Percentiles rank a stretch among this genome's conserved stretches.
phyloP scores from a whole-genome alignment of 2,113 vertebrate species.

The Ceratotherium simum region DNA sequence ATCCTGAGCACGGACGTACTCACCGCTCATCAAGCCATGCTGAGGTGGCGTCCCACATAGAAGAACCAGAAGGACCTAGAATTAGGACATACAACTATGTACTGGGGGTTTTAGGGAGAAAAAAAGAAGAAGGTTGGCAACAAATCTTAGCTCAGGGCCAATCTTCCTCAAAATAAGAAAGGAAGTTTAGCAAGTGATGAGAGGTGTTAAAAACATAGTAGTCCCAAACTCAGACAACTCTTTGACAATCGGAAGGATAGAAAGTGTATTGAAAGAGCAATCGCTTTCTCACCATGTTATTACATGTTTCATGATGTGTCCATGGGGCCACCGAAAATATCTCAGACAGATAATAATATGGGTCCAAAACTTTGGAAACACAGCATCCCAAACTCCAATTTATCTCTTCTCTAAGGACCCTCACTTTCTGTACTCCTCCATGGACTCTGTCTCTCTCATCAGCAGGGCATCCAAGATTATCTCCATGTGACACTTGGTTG shows the following conservation, averaged over 20 bases:
- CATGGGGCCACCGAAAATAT: not conserved
- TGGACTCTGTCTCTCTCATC: not conserved
- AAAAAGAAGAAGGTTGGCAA: too few relatives aligned
- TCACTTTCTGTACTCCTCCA: not conserved
- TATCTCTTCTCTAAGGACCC: not conserved
- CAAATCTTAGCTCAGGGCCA: too few relatives aligned
- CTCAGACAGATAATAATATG: not conserved
- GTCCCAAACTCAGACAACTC: not conserved
- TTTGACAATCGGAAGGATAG: not conserved
- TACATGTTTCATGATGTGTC: not conserved
- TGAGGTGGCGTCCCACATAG: too few relatives aligned
- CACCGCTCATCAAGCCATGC: too few relatives aligned
- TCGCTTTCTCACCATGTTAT: not conserved
- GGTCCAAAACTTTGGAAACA: not conserved
- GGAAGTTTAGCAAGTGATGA: constrained; percentile 28
- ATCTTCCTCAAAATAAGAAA: not conserved
- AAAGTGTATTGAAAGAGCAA: not conserved
- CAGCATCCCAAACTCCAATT: not conserved
- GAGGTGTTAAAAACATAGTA: constrained; percentile 15
- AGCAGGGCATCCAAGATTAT: not conserved
- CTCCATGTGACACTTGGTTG: not conserved
- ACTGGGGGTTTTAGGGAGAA: too few relatives aligned
- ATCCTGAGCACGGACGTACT: too few relatives aligned
- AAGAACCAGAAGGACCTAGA: too few relatives aligned
- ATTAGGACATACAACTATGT: too few relatives aligned